Base-by-base conservation (phyloP, 2,888 invertebrate genomes). In the Epinotia nisella region DNA sequence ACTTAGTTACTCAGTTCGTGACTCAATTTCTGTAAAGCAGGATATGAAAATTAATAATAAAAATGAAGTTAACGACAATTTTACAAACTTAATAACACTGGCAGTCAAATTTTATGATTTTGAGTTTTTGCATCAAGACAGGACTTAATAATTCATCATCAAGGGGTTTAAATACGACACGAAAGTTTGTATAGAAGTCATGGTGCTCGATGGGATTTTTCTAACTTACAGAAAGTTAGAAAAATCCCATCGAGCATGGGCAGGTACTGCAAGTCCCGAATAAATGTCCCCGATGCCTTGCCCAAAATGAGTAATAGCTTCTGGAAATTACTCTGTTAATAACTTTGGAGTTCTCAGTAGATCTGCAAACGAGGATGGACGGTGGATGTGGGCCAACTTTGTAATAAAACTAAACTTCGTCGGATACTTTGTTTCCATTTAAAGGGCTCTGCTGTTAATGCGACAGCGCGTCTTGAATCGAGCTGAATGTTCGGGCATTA, bases 301-400 rank as follows among this genome's bases (percentile, higher is more conserved):
- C 84, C 81, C 82, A 83, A 87, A 88, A 90, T 92, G 92, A 92
- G 84, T 90, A 89, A 92, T 91, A 88, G 86, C 89, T 88, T 83
- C 82, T 85, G 86, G 87, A 91, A 90, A 92, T 92, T 90, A 87
- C 86, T 88, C 81, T 81, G 81, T 84, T 90, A 90, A 91, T 88
- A 90, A 88, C 87, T 90, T 89, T 86, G 84, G 83, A 87, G 82
- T 87, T 89, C 87, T 35, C 35, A 35, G 35, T 35, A 83, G 84
- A 88, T 84, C 79, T 78, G 80, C 83, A 87, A 90, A 90, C 86
- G 82, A 86, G 85, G 83, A 87, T 78, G 82, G 83, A 82, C 83
- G 83, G 80, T 69, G 61, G 75, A 76, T 76, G 75, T 75, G 79
- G 76, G 76, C 77, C 76, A 81, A 83, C 81, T 82, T 81, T 62